Conservation (phyloP, 2,888 invertebrate species). For the Furcula furcula region DNA sequence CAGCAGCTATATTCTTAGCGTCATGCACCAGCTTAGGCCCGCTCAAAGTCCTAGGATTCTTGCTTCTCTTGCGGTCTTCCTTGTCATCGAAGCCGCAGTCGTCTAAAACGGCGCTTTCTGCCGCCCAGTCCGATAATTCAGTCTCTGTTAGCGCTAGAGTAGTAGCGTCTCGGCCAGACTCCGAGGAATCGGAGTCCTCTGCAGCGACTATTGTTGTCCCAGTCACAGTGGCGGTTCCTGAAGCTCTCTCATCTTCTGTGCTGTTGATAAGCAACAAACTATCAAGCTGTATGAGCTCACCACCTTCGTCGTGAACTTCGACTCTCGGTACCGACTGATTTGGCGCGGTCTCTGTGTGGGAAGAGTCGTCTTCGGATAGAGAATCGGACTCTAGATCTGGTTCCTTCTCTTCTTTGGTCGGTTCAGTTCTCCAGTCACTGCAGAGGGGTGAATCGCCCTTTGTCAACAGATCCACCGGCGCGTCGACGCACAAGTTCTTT, state of each 20-base stretch:
- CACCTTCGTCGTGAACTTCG: conserved; percentile 87
- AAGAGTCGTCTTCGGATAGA: conserved; percentile 62
- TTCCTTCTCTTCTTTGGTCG: conserved; percentile 64
- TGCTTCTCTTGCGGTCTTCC: conserved; percentile 51
- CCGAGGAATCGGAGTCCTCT: conserved; percentile 77
- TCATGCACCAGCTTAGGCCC: conserved; percentile 64
- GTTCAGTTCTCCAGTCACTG: conserved; percentile 71
- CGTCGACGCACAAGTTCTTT: conserved; percentile 62
- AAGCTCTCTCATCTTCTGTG: conserved; percentile 50
- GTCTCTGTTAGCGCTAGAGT: conserved; percentile 91
- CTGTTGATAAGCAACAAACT: conserved; percentile 77
- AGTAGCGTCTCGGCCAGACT: conserved; percentile 86
- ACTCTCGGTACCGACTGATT: conserved; percentile 84
- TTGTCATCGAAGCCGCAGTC: conserved; percentile 82
- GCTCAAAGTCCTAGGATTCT: conserved; percentile 59
- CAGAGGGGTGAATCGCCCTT: conserved; percentile 56
- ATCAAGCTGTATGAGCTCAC: conserved; percentile 84
- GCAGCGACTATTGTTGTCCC: conserved; percentile 68
- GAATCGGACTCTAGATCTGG: conserved; percentile 84
- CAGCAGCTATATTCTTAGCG: conserved; percentile 62
- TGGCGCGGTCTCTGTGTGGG: conserved; percentile 61
- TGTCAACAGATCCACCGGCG: conserved; percentile 64
- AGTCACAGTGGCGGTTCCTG: conserved; percentile 55
- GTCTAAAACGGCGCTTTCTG: conserved; percentile 89
- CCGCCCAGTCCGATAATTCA: conserved; percentile 94